phyloP scores from a whole-genome alignment of 2,888 invertebrate genomes.

The Dioctria linearis region DNA sequence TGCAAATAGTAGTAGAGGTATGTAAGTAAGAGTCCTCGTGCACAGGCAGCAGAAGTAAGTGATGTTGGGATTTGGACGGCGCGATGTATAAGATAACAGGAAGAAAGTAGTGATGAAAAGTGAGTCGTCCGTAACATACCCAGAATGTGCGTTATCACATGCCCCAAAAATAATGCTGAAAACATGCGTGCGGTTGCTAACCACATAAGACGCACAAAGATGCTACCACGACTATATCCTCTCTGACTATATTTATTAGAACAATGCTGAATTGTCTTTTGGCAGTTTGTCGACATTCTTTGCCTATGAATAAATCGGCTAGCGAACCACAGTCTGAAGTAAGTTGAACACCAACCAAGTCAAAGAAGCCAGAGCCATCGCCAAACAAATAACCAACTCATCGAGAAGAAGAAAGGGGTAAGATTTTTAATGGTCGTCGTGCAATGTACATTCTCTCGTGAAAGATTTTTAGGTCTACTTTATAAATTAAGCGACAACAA shows the following conservation, averaged over 20 bases:
- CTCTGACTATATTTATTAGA: neutral
- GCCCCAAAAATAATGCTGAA: neutral
- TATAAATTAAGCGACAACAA: conserved; percentile 26
- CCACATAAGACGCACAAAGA: no score
- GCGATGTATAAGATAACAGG: no score
- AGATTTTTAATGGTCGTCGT: neutral
- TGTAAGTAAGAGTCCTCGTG: neutral
- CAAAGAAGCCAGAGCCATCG: no score
- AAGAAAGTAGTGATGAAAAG: neutral
- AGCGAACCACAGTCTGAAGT: neutral
- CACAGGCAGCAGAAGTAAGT: neutral
- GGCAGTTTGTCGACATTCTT: conserved; percentile 45
- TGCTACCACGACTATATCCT: no score
- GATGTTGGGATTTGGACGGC: neutral
- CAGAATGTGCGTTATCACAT: neutral
- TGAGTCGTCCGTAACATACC: neutral
- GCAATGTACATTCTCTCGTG: neutral
- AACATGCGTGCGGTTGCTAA: neutral
- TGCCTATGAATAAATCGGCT: conserved; percentile 25
- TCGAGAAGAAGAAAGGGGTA: neutral
- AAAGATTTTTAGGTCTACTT: neutral
- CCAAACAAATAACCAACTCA: neutral
- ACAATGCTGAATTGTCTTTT: conserved; percentile 51
- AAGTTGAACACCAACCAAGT: no score
- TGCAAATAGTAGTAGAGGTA: no score